phyloP scores from a whole-genome alignment of 2,888 invertebrate genomes.

The Sphinx pinastri region DNA sequence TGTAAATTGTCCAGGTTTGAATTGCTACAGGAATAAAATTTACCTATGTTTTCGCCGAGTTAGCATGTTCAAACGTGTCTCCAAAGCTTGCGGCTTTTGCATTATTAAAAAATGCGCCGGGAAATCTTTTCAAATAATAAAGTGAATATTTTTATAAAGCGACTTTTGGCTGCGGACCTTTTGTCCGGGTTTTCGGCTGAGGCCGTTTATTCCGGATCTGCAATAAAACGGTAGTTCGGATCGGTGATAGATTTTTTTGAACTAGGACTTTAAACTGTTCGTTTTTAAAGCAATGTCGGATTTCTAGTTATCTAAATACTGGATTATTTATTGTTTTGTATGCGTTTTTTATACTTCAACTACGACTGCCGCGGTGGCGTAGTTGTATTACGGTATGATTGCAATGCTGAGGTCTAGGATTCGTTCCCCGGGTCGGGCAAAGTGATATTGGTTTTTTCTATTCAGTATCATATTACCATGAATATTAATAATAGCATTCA shows the following conservation, averaged over 20 bases:
- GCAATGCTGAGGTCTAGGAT: too few relatives aligned
- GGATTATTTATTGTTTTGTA: too few relatives aligned
- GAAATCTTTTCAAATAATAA: slow-evolving; percentile 13
- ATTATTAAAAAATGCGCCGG: slow-evolving; percentile 16
- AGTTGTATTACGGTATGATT: too few relatives aligned
- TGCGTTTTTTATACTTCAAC: too few relatives aligned
- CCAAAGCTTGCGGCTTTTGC: slow-evolving; percentile 12
- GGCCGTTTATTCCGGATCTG: slow-evolving; percentile 1
- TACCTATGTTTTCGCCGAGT: slow-evolving; percentile 20
- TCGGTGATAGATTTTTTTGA: neutral
- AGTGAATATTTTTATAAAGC: slow-evolving; percentile 7
- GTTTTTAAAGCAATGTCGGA: neutral
- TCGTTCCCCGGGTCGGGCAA: too few relatives aligned
- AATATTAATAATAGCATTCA: too few relatives aligned
- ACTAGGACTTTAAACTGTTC: neutral
- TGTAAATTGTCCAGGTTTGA: slow-evolving; percentile 5
- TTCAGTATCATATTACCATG: too few relatives aligned
- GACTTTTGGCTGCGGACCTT: neutral
- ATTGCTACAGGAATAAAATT: slow-evolving; percentile 7
- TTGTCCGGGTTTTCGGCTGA: neutral
- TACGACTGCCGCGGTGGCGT: too few relatives aligned
- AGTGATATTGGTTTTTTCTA: too few relatives aligned
- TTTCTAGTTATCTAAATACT: neutral
- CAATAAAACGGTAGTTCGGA: neutral
- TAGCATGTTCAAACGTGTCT: slow-evolving; percentile 15